These are phyloP conservation scores for Leptopterna dolabrata DNA, from an alignment of 2,888 invertebrate species.

Conservation along the genomic window DNA sequence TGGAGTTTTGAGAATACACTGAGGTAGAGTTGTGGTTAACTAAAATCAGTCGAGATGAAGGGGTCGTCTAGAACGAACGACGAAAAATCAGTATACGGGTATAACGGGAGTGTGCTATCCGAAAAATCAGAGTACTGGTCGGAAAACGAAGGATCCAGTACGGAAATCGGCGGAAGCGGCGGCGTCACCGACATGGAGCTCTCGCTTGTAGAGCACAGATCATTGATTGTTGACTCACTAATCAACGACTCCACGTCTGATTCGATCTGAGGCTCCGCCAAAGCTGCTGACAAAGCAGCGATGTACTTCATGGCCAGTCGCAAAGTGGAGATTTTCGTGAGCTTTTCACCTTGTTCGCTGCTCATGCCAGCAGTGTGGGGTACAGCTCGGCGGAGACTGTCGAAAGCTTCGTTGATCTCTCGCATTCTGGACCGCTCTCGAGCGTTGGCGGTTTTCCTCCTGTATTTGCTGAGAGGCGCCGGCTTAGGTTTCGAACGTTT, in stretches of 20 bases:
- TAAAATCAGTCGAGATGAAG: constrained; percentile 57
- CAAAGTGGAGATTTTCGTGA: constrained; percentile 90
- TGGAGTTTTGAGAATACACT: neutral
- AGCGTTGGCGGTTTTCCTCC: constrained; percentile 90
- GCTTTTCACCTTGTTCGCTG: constrained; percentile 74
- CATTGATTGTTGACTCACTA: constrained; percentile 64
- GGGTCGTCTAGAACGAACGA: constrained; percentile 57
- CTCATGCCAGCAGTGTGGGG: constrained; percentile 69
- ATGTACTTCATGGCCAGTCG: constrained; percentile 91
- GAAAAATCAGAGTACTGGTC: constrained; percentile 57
- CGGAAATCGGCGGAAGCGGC: constrained; percentile 55
- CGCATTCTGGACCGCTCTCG: constrained; percentile 88
- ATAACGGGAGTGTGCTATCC: constrained; percentile 54
- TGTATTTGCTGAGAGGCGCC: constrained; percentile 86
- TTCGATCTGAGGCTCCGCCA: constrained; percentile 67
- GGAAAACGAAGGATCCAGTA: constrained; percentile 52
- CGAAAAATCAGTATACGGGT: constrained; percentile 58
- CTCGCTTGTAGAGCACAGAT: constrained; percentile 56
- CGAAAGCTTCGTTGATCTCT: constrained; percentile 91
- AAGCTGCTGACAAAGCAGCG: constrained; percentile 76
- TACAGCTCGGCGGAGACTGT: constrained; percentile 80
- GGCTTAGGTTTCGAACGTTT: constrained; percentile 70
- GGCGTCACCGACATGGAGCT: constrained; percentile 61
- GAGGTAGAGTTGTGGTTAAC: constrained; percentile 48
- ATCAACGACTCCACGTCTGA: constrained; percentile 66